phyloP scores from a whole-genome alignment of 2,888 invertebrate species.

The Tenthredo scrophulariae region DNA sequence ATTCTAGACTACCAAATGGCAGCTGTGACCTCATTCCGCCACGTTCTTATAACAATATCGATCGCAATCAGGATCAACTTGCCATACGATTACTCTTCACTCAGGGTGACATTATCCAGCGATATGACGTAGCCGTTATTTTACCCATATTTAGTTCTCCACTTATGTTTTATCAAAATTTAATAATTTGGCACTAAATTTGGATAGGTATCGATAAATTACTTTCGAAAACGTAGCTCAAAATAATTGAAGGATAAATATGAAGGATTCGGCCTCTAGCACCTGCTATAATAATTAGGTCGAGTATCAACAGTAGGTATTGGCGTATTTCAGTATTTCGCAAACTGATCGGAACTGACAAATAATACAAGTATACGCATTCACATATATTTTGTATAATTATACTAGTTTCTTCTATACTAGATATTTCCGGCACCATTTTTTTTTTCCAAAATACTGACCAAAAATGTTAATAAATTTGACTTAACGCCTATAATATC shows the following conservation, averaged over 20 bases:
- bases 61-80: constrained; percentile 32
- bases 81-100: constrained; percentile 12
- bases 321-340: not conserved
- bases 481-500: not conserved
- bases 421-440: not conserved
- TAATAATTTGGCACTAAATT: not conserved
- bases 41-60: constrained; percentile 25
- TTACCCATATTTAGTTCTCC: not conserved
- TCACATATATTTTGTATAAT: not conserved
- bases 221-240: not conserved
- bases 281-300: not conserved
- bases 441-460: not conserved
- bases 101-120: constrained; percentile 12
- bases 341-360: not conserved
- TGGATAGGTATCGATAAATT: not conserved
- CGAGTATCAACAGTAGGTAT: not conserved
- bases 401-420: too few relatives aligned
- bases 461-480: not conserved
- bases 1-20: not conserved
- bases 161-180: not conserved
- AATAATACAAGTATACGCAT: not conserved
- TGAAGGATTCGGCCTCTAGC: not conserved
- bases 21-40: constrained; percentile 27
- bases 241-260: not conserved
- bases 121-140: not conserved